Conservation (phyloP, 2,113 vertebrate species). For the Gopherus flavomarginatus region DNA sequence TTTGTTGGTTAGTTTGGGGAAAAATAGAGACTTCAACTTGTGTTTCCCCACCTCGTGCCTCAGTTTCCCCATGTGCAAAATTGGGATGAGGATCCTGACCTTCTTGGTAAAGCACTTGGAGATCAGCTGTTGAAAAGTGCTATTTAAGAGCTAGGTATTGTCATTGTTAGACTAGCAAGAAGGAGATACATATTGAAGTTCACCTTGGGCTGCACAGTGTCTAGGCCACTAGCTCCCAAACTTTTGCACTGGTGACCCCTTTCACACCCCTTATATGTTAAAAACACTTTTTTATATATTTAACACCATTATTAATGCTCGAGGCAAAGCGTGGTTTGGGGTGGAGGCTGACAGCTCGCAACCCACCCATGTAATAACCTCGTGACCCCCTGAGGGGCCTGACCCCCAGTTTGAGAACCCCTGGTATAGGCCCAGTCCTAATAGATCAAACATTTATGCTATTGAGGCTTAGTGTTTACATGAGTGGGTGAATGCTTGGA, state of each 20-base stretch:
- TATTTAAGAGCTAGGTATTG: not conserved
- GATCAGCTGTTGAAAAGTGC: not conserved
- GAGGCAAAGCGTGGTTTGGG: too few species aligned
- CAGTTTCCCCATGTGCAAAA: not conserved
- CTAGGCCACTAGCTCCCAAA: not conserved
- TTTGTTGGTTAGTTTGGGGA: not conserved
- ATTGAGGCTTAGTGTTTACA: not conserved
- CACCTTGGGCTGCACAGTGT: not conserved
- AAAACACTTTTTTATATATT: too few species aligned
- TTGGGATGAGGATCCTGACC: not conserved
- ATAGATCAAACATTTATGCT: not conserved
- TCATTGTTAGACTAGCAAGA: slow-evolving; percentile 16
- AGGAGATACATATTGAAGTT: slow-evolving; percentile 20
- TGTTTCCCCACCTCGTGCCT: not conserved
- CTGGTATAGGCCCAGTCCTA: not conserved
- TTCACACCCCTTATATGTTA: too few species aligned
- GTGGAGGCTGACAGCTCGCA: too few species aligned
- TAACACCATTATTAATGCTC: too few species aligned
- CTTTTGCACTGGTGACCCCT: too few species aligned
- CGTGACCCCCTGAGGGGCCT: too few species aligned
- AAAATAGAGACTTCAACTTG: not conserved
- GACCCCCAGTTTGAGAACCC: too few species aligned
- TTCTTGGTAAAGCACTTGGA: not conserved
- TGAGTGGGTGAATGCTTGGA: fast-evolving
- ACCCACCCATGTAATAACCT: too few species aligned